A percentile compares a stretch with the other conserved stretches of the same genome.
phyloP scores from a whole-genome alignment of 2,797 vertebrate genomes.

The Phyllotis vaccarum region DNA sequence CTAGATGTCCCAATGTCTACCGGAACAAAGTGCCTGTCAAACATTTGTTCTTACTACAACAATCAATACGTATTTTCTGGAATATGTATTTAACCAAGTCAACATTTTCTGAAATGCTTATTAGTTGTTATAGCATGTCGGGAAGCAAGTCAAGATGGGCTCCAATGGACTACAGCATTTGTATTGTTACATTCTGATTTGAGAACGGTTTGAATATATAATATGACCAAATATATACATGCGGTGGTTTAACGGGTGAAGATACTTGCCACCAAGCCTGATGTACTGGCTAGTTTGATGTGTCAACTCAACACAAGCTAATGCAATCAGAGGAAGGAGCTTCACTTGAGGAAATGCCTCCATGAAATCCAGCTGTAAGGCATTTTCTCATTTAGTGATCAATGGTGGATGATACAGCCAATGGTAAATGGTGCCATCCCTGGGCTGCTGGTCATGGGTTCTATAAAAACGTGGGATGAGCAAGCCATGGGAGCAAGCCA shows the following conservation, averaged over 20 bases:
- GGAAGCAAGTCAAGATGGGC: background rate
- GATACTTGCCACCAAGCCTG: background rate
- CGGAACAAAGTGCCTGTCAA: background rate
- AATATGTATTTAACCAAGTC: conserved; percentile 21
- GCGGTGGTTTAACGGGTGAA: background rate
- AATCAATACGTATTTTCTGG: conserved; percentile 25
- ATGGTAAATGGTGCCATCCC: background rate
- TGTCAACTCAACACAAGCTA: background rate
- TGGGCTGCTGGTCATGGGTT: background rate
- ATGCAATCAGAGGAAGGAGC: background rate
- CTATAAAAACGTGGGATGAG: background rate
- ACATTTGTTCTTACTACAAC: background rate
- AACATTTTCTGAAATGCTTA: conserved; percentile 28
- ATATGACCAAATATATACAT: background rate
- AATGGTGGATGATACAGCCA: background rate
- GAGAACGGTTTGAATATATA: background rate
- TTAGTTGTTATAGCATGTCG: background rate
- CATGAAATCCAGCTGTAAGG: background rate
- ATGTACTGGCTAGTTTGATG: background rate
- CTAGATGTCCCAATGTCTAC: background rate
- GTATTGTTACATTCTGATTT: background rate
- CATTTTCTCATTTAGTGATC: background rate
- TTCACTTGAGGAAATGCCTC: background rate
- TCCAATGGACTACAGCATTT: background rate
- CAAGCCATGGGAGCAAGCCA: background rate